phyloP scores from a whole-genome alignment of 35 echinoderm and acorn worm species.

The Antedon bifida region DNA sequence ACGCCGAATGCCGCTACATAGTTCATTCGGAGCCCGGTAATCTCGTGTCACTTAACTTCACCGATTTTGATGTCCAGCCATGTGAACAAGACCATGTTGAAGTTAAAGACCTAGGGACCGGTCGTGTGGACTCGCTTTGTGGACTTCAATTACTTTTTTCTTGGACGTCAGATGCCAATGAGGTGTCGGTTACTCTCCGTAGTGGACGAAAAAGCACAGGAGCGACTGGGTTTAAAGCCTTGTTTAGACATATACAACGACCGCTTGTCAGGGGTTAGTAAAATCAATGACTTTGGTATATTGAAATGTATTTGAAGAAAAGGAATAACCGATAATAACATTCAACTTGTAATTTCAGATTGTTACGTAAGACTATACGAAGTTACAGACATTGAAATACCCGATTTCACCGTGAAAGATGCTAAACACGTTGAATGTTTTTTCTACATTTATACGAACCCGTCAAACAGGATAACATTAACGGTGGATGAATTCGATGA shows the following conservation, averaged over 20 bases:
- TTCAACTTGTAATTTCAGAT: background rate
- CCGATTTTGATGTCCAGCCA: background rate
- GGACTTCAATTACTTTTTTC: background rate
- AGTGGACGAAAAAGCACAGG: background rate
- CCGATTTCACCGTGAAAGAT: background rate
- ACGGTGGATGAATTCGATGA: background rate
- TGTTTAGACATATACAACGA: background rate
- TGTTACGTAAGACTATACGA: background rate
- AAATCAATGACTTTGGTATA: too few species aligned
- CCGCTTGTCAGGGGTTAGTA: background rate
- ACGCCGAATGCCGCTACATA: background rate
- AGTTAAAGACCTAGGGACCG: background rate
- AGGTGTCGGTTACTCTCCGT: background rate
- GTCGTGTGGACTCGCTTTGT: background rate
- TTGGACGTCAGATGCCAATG: background rate
- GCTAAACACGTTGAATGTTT: background rate
- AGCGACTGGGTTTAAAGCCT: background rate
- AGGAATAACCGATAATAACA: too few species aligned
- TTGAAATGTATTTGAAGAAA: too few species aligned
- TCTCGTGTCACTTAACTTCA: background rate
- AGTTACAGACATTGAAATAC: background rate
- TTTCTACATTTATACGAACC: background rate
- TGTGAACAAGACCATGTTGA: background rate
- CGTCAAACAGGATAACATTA: background rate
- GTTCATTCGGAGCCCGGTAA: background rate